Conservation (phyloP, 2,113 vertebrate genomes). For the Talpa occidentalis region DNA sequence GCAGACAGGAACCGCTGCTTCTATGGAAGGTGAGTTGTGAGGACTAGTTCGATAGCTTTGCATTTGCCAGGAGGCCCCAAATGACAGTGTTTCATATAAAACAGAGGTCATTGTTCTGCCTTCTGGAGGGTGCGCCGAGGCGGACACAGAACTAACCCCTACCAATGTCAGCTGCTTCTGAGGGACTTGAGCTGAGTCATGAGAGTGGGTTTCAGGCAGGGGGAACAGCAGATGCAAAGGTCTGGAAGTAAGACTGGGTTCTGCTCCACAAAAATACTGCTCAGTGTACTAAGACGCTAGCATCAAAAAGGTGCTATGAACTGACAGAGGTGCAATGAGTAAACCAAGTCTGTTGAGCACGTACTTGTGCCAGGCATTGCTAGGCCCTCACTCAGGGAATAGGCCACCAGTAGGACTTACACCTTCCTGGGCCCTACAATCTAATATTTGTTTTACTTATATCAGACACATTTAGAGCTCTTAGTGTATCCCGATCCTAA, state of each 20-base stretch:
- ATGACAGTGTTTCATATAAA: background rate
- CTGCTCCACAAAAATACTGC: background rate
- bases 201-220: background rate
- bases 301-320: background rate
- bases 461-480: background rate
- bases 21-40: conserved; percentile 79
- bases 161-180: background rate
- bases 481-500: background rate
- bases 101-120: background rate
- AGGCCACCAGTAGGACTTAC: background rate
- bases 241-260: background rate
- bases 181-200: background rate
- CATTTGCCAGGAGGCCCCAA: background rate
- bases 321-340: background rate
- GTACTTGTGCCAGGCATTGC: background rate
- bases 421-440: background rate
- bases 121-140: background rate
- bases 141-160: background rate
- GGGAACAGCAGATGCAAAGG: background rate
- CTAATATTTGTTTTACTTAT: background rate
- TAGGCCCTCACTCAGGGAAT: background rate
- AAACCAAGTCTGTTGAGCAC: background rate
- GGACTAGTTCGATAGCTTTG: background rate
- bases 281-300: background rate
- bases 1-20: conserved; percentile 18